A percentile compares a stretch with the other conserved stretches of the same genome.
Conservation (phyloP, 2,797 vertebrate species). For the Nothura maculosa region DNA sequence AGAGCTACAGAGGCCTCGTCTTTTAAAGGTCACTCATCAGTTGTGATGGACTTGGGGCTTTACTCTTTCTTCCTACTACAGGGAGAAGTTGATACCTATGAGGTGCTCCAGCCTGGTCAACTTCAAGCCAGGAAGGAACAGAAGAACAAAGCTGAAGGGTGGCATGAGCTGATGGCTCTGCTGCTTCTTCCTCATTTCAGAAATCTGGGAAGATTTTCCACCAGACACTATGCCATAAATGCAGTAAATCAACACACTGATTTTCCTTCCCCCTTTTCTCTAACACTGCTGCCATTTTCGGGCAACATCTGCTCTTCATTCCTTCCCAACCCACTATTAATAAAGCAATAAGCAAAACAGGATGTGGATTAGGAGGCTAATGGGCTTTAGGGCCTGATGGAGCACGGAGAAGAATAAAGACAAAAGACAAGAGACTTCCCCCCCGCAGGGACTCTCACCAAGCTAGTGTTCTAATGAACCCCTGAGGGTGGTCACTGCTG, state of each 20-base stretch:
- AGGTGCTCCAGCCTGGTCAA: background rate
- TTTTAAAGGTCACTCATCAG: background rate
- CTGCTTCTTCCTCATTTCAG: background rate
- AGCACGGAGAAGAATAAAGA: background rate
- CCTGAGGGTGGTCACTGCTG: background rate
- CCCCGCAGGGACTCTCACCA: background rate
- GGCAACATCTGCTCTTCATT: constrained; percentile 30
- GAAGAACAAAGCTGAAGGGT: background rate
- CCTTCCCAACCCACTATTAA: constrained; percentile 22
- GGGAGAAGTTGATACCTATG: background rate
- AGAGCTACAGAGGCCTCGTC: background rate
- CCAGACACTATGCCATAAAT: background rate
- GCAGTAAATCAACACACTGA: background rate
- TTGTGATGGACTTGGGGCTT: background rate
- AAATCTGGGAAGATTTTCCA: constrained; percentile 4
- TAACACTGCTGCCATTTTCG: constrained; percentile 38
- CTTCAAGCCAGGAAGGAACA: background rate
- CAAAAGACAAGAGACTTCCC: constrained; percentile 10
- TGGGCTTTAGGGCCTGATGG: constrained; percentile 13
- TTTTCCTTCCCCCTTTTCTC: background rate
- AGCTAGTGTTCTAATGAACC: constrained; percentile 39
- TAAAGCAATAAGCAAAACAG: constrained; percentile 46
- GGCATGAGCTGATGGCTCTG: background rate
- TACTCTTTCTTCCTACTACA: background rate
- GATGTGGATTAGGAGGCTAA: constrained; percentile 27